These are phyloP conservation scores for Incurvaria masculella DNA, from an alignment of 2,888 invertebrate genomes.

Conservation along the genomic window DNA sequence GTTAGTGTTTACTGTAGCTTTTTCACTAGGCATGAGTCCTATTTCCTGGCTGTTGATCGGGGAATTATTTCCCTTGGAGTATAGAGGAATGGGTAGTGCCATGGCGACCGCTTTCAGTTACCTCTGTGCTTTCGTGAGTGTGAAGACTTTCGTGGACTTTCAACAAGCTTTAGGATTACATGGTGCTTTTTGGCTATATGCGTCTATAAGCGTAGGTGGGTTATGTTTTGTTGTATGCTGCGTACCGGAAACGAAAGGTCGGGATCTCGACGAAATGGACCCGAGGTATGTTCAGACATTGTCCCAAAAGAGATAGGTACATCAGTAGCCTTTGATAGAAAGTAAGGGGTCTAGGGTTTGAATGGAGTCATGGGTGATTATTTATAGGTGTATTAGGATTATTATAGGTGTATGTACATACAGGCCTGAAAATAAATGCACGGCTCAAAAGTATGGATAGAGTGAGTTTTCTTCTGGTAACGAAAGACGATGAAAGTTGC, in stretches of 20 bases:
- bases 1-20: conserved; percentile 79
- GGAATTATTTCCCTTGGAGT: conserved; percentile 79
- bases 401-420: no score
- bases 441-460: no score
- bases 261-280: conserved; percentile 86
- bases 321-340: background rate
- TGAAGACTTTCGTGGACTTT: conserved; percentile 84
- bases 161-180: conserved; percentile 71
- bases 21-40: conserved; percentile 84
- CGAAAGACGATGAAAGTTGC: no score
- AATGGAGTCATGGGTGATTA: no score
- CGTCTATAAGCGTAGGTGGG: conserved; percentile 76
- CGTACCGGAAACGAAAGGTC: conserved; percentile 90
- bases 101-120: conserved; percentile 85
- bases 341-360: background rate
- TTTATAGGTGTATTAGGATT: no score
- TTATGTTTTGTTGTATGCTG: conserved; percentile 81
- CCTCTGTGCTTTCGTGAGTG: conserved; percentile 81
- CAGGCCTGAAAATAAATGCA: no score
- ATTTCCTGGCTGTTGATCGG: conserved; percentile 84
- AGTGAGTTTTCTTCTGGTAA: no score
- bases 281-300: conserved; percentile 59
- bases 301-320: conserved; percentile 41
- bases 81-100: conserved; percentile 82
- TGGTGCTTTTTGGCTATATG: conserved; percentile 88